Percentiles rank a stretch among this genome's conserved stretches.
phyloP scores from a whole-genome alignment of 2,113 vertebrate genomes.

The Agapornis roseicollis region DNA sequence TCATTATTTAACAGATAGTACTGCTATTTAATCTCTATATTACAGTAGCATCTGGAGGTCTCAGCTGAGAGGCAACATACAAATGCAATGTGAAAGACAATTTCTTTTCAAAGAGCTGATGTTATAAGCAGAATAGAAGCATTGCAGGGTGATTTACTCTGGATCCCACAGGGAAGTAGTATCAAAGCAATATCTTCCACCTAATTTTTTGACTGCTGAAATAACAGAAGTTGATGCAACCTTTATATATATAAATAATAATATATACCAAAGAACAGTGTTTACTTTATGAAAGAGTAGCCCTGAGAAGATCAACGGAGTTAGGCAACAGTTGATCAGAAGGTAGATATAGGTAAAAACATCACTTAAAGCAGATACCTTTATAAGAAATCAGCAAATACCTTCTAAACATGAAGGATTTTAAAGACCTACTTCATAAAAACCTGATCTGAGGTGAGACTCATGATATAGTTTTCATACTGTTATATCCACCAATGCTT shows the following conservation, averaged over 20 bases:
- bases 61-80: conserved; percentile 6
- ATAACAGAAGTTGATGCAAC: not conserved
- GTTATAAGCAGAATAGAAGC: not conserved
- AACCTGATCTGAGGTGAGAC: not conserved
- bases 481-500: not conserved
- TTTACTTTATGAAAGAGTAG: not conserved
- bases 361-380: not conserved
- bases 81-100: not conserved
- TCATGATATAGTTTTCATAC: not conserved
- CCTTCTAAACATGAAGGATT: not conserved
- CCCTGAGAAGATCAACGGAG: not conserved
- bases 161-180: not conserved
- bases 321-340: not conserved
- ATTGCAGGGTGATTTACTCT: not conserved
- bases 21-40: conserved; percentile 10
- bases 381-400: not conserved
- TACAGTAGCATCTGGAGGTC: conserved; percentile 15
- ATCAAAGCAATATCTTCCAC: not conserved
- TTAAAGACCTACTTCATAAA: not conserved
- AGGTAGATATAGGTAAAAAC: not conserved
- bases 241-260: not conserved
- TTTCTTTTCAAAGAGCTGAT: conserved; percentile 16
- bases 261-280: not conserved
- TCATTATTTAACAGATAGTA: conserved; percentile 18
- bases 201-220: not conserved